phyloP scores from a whole-genome alignment of 2,797 vertebrate genomes.

The Propithecus deckenii region DNA sequence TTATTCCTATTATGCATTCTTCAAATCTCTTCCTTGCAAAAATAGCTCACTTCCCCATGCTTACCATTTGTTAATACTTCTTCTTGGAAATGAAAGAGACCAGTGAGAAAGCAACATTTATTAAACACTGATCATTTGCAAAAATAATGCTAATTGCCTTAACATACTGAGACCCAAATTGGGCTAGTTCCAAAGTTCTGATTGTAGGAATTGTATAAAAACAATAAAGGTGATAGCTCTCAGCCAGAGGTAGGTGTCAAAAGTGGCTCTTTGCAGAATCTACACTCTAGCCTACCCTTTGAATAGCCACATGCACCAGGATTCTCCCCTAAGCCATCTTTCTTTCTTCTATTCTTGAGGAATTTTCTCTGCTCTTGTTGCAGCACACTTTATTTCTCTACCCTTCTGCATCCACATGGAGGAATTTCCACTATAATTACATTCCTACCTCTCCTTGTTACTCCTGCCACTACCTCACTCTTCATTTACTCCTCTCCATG shows the following conservation, averaged over 20 bases:
- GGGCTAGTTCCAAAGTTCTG: not conserved
- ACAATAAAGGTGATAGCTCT: not conserved
- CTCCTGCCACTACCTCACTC: not conserved
- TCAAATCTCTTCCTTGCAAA: not conserved
- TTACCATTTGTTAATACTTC: not conserved
- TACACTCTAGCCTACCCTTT: not conserved
- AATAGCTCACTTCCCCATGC: not conserved
- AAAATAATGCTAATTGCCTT: not conserved
- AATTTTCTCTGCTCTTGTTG: not conserved
- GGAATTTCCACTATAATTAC: not conserved
- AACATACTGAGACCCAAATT: not conserved
- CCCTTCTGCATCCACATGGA: not conserved
- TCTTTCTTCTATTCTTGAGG: not conserved
- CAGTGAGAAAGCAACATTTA: not conserved
- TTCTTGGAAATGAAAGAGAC: not conserved
- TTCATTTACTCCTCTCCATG: not conserved
- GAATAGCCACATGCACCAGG: not conserved
- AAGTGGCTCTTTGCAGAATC: not conserved
- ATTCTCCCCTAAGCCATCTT: not conserved
- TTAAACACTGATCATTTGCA: not conserved
- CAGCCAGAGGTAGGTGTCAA: not conserved
- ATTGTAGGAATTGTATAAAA: not conserved
- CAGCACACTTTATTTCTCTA: not conserved
- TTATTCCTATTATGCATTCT: not conserved
- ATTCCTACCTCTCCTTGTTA: not conserved